A percentile compares a stretch with the other conserved stretches of the same genome.
Conservation (phyloP, 1,140 invertebrate genomes). For the Pseudobourletiella spinata region DNA sequence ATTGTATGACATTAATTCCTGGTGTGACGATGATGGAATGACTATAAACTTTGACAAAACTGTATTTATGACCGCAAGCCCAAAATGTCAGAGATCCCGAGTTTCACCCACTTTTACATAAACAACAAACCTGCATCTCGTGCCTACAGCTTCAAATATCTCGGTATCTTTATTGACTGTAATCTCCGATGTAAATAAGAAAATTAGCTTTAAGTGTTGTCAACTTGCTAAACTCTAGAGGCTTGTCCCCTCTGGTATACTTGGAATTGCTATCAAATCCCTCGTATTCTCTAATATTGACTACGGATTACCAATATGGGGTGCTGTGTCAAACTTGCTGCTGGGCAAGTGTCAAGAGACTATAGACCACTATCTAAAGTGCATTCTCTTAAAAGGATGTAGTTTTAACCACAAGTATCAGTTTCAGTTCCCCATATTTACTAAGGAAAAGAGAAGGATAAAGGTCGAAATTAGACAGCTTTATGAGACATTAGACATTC, state of each 20-base stretch:
- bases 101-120: neutral
- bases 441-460: too few relatives aligned
- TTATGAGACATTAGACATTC: too few relatives aligned
- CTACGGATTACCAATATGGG: neutral
- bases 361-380: neutral
- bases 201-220: neutral
- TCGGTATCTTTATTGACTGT: neutral
- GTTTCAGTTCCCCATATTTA: too few relatives aligned
- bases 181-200: neutral
- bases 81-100: neutral
- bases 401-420: too few relatives aligned
- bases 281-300: neutral
- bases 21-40: neutral
- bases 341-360: neutral
- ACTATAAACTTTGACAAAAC: neutral
- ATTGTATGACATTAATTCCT: neutral
- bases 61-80: neutral
- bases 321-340: neutral
- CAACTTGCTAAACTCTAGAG: neutral
- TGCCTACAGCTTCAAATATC: neutral
- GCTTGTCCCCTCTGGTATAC: neutral
- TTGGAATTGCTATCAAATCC: neutral
- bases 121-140: neutral
- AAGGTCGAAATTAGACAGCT: too few relatives aligned
- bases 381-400: neutral